Conservation (phyloP, 1,140 invertebrate genomes). For the Drosophila mayri region DNA sequence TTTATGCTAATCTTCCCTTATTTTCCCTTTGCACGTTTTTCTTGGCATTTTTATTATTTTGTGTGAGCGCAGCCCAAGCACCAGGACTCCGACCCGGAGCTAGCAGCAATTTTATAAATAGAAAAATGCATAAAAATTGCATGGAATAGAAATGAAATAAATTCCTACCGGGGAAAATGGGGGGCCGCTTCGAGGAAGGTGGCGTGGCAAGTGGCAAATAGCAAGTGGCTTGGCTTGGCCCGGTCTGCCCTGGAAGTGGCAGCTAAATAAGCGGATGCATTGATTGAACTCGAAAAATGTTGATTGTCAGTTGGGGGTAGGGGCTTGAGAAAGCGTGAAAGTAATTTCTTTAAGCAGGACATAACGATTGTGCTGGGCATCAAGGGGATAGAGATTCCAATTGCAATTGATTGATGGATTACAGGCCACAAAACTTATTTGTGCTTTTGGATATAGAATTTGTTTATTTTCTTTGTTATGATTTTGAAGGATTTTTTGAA, state of each 20-base stretch:
- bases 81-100: background rate
- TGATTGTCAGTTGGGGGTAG: constrained; percentile 53
- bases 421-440: background rate
- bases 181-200: background rate
- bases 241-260: constrained; percentile 35
- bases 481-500: background rate
- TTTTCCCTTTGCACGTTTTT: constrained; percentile 33
- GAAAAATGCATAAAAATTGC: constrained; percentile 62
- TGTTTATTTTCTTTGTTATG: background rate
- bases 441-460: background rate
- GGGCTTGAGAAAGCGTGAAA: constrained; percentile 18
- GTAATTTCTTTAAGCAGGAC: constrained; percentile 51
- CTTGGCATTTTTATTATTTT: constrained; percentile 72
- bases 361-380: constrained; percentile 28
- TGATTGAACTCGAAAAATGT: constrained; percentile 65
- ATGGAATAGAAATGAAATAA: constrained; percentile 78
- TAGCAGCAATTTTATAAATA: constrained; percentile 65
- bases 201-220: constrained; percentile 26
- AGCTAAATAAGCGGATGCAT: constrained; percentile 65
- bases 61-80: constrained; percentile 13
- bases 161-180: constrained; percentile 39
- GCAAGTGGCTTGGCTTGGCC: constrained; percentile 32
- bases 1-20: constrained; percentile 59
- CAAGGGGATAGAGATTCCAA: constrained; percentile 18
- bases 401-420: constrained; percentile 36